Evolutionary conservation across 2,888 invertebrate genomes (phyloP).

Genomic region (Chydorus sphaericus): DNA sequence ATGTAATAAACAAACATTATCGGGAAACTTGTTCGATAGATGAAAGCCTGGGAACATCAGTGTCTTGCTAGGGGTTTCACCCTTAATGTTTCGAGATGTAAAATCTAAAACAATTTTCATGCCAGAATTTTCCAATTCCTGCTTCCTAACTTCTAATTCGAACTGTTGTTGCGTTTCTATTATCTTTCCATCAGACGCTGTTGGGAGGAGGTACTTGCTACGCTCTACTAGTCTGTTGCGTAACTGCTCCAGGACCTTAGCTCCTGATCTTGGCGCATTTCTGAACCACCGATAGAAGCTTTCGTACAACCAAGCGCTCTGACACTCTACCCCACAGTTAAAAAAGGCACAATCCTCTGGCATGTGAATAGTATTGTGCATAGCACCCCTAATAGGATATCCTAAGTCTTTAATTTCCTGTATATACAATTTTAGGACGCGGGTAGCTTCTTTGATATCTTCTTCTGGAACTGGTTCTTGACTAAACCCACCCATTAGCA

Average conservation of each 20-base stretch:
- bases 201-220: not conserved
- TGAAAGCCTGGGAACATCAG: not conserved
- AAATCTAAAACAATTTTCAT: not conserved
- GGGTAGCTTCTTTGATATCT: not conserved
- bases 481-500: slow-evolving; percentile 1
- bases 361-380: not conserved
- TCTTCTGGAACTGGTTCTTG: slow-evolving; percentile 1
- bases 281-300: not conserved
- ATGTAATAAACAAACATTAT: not conserved
- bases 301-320: not conserved
- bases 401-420: slow-evolving; percentile 1
- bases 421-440: not conserved
- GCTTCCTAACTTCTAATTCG: not conserved
- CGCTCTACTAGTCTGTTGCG: not conserved
- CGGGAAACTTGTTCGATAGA: not conserved
- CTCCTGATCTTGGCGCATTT: not conserved
- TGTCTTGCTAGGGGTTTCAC: not conserved
- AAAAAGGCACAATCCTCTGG: not conserved
- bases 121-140: not conserved
- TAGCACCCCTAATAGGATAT: not conserved
- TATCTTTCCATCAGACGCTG: not conserved
- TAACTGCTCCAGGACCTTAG: not conserved
- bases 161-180: not conserved
- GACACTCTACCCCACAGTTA: not conserved
- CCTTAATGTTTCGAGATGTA: not conserved